Base-by-base conservation (phyloP, 2,888 invertebrate genomes). In the Pristionchus japonicus region DNA sequence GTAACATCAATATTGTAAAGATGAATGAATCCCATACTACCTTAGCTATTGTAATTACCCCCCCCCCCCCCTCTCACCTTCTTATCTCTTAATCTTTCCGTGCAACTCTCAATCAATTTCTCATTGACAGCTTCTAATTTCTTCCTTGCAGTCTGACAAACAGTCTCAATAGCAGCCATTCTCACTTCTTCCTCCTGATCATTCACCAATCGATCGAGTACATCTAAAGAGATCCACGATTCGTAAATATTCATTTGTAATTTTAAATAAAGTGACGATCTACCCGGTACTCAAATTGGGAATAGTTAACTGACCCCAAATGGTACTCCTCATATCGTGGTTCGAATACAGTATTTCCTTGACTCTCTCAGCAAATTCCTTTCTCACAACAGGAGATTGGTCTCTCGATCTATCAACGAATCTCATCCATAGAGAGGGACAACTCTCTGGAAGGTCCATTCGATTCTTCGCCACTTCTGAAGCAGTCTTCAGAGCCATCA, bases 41-140 rank as follows among this genome's bases (percentile, higher is more conserved):
- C n/a, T 31, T 2, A 23, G 4, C 15, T 52, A 52, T 0, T 52
- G 52, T 52, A 20, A 17, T 23, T 23, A 20, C 20, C 4, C 3
- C 13, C 17, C 49, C 49, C 13, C 17, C 23, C 23, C 57, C n/a
- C 57, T 67, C 64, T 67, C 27, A 89, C 89, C 89, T 91, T 88
- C 20, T 88, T 89, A 67, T 91, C 91, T 2, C 67, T 67, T 87
- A 91, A 88, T 52, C 90, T 85, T 15, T 89, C 89, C 20, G 89
- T 89, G 67, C 90, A 90, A 17, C 80, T 70, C 80, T 85, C 88
- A 20, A 91, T 88, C 64, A 91, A 64, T n/a, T 88, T 88, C 40
- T 91, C 91, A 86, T 90, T 91, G n/a, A 91, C 88, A 9, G 89
- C 89, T 57, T 91, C 91, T 17, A 91, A 77, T 86, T 89, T 90